These are phyloP conservation scores for Petrocephalus schoutedeni DNA, from an alignment of 2,797 vertebrate species.

Conservation along the genomic window DNA sequence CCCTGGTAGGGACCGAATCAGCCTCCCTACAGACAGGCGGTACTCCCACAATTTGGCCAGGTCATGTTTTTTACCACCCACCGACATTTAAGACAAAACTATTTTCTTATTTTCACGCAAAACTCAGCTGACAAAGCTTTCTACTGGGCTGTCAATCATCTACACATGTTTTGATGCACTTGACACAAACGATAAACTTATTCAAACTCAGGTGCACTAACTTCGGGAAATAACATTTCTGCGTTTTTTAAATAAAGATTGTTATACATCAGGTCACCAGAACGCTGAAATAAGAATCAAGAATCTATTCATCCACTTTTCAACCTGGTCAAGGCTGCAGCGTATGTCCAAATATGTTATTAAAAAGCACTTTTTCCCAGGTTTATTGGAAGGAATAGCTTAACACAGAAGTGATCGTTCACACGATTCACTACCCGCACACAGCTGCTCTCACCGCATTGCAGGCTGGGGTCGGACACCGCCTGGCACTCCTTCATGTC, in stretches of 20 bases:
- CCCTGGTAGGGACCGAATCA: too few species aligned
- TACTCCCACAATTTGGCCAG: background rate
- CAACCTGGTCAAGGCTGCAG: background rate
- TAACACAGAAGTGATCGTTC: background rate
- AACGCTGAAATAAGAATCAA: too few species aligned
- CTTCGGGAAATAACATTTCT: background rate
- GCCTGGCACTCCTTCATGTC: constrained; percentile 32
- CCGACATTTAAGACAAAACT: background rate
- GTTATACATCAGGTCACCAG: background rate
- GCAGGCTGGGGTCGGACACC: constrained; percentile 32
- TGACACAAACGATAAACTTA: background rate
- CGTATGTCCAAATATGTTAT: background rate
- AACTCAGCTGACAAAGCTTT: background rate
- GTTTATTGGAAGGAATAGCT: background rate
- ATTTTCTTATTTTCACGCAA: background rate
- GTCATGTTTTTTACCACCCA: background rate
- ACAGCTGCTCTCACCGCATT: constrained; percentile 57
- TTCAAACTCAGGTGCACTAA: background rate
- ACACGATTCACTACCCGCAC: background rate
- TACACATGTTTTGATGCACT: background rate
- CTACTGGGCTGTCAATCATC: background rate
- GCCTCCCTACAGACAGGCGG: too few species aligned
- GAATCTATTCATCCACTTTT: background rate
- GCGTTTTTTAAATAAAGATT: background rate
- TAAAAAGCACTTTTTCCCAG: background rate